These are phyloP conservation scores for Etheostoma cragini DNA, from an alignment of 2,113 vertebrate genomes.

Conservation along the genomic window DNA sequence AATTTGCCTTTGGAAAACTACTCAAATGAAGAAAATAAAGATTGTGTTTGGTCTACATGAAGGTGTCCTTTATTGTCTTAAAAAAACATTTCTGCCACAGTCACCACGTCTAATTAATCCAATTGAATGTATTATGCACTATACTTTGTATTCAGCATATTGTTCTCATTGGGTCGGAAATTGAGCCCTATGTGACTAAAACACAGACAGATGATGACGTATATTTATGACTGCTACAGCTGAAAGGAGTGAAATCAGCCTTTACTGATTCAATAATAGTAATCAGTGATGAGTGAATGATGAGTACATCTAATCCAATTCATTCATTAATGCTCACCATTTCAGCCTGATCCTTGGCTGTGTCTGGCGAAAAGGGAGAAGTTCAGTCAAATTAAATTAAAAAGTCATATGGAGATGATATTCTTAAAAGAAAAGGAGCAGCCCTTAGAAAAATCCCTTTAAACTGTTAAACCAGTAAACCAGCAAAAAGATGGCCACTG, in stretches of 20 bases:
- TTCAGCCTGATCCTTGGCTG: not conserved
- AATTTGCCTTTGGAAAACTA: slow-evolving; percentile 77
- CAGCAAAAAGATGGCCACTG: not conserved
- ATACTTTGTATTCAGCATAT: not conserved
- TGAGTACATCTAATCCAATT: slow-evolving; percentile 32
- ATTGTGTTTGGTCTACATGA: slow-evolving; percentile 50
- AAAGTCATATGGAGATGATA: not conserved
- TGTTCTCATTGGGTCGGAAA: slow-evolving; percentile 3
- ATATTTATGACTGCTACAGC: not conserved
- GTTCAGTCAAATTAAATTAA: slow-evolving; percentile 13
- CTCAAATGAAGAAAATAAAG: slow-evolving; percentile 72
- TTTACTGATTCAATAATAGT: slow-evolving; percentile 34
- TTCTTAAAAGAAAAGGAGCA: slow-evolving; percentile 7
- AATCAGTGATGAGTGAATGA: not conserved
- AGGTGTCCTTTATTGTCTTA: not conserved
- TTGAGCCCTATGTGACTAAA: not conserved
- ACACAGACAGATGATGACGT: slow-evolving; percentile 21
- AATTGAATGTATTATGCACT: not conserved
- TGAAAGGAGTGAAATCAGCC: slow-evolving; percentile 26
- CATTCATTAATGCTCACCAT: slow-evolving; percentile 1
- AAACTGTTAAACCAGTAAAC: not conserved
- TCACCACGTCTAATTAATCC: not conserved
- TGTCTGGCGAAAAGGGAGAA: slow-evolving; percentile 1
- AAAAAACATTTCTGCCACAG: not conserved
- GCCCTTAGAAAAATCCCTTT: not conserved